phyloP scores from a whole-genome alignment of 30 jellyfish, hydroid and myxozoan genomes.

The Chrysaora quinquecirrha region DNA sequence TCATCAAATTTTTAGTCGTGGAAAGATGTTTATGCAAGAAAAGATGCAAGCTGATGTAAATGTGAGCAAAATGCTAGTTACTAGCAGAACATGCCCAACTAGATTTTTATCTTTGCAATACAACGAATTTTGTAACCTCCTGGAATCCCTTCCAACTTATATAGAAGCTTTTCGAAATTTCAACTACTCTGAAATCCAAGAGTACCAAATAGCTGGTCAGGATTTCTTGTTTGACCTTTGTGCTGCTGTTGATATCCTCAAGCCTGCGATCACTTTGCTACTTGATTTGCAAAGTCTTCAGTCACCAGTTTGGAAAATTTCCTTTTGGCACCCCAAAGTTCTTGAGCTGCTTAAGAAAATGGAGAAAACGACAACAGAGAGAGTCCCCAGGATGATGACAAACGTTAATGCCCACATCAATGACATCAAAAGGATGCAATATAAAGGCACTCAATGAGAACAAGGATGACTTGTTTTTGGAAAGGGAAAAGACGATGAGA shows the following conservation, averaged over 20 bases:
- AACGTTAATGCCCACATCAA: constrained; percentile 8
- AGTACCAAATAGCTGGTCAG: constrained; percentile 39
- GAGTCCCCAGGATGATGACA: constrained; percentile 17
- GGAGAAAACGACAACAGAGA: neutral
- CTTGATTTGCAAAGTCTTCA: constrained; percentile 30
- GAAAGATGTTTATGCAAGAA: constrained; percentile 32
- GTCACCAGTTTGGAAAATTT: constrained; percentile 27
- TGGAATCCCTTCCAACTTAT: constrained; percentile 50
- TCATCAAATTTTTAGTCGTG: constrained; percentile 31
- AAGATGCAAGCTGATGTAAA: constrained; percentile 10
- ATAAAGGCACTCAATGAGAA: constrained; percentile 17
- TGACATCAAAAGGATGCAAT: constrained; percentile 25
- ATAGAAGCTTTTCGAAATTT: constrained; percentile 21
- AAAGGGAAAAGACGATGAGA: constrained; percentile 4
- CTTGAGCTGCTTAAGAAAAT: constrained; percentile 1
- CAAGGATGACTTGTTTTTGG: constrained; percentile 48
- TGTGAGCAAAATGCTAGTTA: constrained; percentile 4
- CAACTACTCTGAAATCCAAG: constrained; percentile 38
- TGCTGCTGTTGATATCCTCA: constrained; percentile 48
- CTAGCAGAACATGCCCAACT: constrained; percentile 55
- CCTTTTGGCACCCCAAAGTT: constrained; percentile 13
- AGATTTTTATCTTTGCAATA: constrained; percentile 36
- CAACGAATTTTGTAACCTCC: constrained; percentile 39
- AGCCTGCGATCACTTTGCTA: constrained; percentile 25
- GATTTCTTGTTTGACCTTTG: constrained; percentile 48